phyloP scores from a whole-genome alignment of 35 echinoderm and acorn worm species.

The Eucidaris tribuloides region DNA sequence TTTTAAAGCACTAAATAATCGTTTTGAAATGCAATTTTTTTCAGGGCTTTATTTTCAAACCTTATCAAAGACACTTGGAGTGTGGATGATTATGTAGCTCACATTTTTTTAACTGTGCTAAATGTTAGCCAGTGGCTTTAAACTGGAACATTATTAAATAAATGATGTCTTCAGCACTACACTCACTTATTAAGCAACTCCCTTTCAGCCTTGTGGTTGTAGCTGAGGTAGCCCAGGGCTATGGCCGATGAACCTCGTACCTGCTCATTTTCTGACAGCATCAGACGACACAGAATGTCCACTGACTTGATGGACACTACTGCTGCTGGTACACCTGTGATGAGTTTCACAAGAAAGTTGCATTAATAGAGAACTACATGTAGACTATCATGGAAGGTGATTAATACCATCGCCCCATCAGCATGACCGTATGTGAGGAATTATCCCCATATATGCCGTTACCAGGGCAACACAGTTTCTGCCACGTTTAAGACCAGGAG shows the following conservation, averaged over 20 bases:
- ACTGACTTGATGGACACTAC: constrained; percentile 78
- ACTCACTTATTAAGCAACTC: constrained; percentile 89
- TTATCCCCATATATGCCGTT: too few species aligned
- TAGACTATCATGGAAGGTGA: neutral
- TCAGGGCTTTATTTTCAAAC: too few species aligned
- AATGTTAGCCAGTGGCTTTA: too few species aligned
- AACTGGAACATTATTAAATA: too few species aligned
- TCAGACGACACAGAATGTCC: constrained; percentile 62
- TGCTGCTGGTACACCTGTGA: constrained; percentile 87
- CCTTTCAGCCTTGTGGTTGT: constrained; percentile 91
- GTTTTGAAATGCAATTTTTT: too few species aligned
- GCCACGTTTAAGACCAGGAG: neutral
- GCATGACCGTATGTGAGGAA: too few species aligned
- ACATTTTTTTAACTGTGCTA: too few species aligned
- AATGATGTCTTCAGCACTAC: too few species aligned
- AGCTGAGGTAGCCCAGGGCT: constrained; percentile 93
- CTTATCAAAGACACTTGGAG: too few species aligned
- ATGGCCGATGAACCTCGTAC: constrained; percentile 87
- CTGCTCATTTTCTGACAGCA: constrained; percentile 91
- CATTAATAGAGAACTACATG: neutral
- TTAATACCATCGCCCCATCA: neutral
- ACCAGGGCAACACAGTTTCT: too few species aligned
- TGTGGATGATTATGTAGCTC: too few species aligned
- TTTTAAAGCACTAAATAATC: too few species aligned
- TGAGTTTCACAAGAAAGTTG: neutral